phyloP scores from a whole-genome alignment of 2,797 vertebrate species.

The Alauda arvensis region DNA sequence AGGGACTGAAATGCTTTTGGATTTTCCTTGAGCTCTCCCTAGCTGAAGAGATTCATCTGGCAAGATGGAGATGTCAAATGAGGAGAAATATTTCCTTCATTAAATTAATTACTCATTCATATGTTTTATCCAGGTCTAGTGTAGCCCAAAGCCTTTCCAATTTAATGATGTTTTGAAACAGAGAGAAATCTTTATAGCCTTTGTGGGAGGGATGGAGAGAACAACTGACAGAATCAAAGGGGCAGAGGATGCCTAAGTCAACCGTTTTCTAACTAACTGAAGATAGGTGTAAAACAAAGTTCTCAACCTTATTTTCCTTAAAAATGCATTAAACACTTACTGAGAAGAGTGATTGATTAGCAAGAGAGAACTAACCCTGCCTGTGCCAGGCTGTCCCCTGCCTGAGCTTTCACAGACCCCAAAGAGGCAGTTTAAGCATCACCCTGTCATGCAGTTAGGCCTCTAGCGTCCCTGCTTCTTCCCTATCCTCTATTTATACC shows the following conservation, averaged over 20 bases:
- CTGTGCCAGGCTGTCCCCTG: background rate
- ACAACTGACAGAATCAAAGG: background rate
- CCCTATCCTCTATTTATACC: background rate
- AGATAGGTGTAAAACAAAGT: background rate
- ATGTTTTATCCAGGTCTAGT: background rate
- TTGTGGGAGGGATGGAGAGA: background rate
- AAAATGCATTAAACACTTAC: background rate
- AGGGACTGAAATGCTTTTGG: background rate
- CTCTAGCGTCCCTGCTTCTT: background rate
- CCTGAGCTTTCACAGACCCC: background rate
- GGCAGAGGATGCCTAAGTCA: background rate
- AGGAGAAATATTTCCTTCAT: background rate
- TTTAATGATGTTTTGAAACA: slow-evolving; percentile 13
- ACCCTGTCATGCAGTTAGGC: background rate
- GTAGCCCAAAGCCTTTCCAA: background rate
- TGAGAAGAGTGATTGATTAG: background rate
- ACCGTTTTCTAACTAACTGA: background rate
- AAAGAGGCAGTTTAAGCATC: background rate
- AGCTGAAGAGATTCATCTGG: background rate
- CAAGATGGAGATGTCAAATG: background rate
- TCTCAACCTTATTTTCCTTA: background rate
- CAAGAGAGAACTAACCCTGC: background rate
- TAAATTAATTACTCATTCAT: background rate
- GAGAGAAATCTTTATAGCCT: background rate
- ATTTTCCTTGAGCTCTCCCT: background rate